These are phyloP conservation scores for Xestia sexstrigata DNA, from an alignment of 2,888 invertebrate genomes.

Conservation along the genomic window DNA sequence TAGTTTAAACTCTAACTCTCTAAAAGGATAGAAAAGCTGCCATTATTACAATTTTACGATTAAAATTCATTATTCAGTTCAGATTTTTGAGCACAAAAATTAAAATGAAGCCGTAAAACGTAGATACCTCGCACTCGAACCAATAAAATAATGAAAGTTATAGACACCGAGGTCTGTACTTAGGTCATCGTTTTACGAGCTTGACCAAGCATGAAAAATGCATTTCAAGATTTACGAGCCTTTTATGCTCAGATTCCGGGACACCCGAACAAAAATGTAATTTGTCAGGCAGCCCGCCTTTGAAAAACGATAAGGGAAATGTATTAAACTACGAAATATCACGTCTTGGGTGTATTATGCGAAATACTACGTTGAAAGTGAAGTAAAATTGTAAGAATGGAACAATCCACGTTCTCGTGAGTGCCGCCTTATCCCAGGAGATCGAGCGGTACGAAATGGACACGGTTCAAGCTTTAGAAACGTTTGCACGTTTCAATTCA, in stretches of 20 bases:
- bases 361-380: constrained; percentile 31
- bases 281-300: constrained; percentile 75
- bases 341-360: constrained; percentile 29
- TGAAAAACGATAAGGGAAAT: constrained; percentile 69
- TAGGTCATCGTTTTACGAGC: constrained; percentile 76
- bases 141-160: constrained; percentile 59
- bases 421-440: constrained; percentile 51
- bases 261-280: constrained; percentile 80
- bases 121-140: background rate
- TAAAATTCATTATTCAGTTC: constrained; percentile 23
- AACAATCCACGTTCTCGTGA: constrained; percentile 48
- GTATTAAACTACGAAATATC: constrained; percentile 63
- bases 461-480: constrained; percentile 42
- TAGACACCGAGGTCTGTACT: constrained; percentile 59
- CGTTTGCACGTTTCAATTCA: constrained; percentile 47
- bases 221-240: constrained; percentile 79
- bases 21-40: constrained; percentile 19
- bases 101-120: constrained; percentile 3
- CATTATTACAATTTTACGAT: constrained; percentile 25
- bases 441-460: constrained; percentile 54
- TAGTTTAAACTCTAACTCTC: constrained; percentile 16
- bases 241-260: constrained; percentile 79
- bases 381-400: constrained; percentile 44
- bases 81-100: constrained; percentile 3
- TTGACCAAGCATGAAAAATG: constrained; percentile 83